phyloP scores from a whole-genome alignment of 2,888 invertebrate genomes.

The Cyclophora punctaria region DNA sequence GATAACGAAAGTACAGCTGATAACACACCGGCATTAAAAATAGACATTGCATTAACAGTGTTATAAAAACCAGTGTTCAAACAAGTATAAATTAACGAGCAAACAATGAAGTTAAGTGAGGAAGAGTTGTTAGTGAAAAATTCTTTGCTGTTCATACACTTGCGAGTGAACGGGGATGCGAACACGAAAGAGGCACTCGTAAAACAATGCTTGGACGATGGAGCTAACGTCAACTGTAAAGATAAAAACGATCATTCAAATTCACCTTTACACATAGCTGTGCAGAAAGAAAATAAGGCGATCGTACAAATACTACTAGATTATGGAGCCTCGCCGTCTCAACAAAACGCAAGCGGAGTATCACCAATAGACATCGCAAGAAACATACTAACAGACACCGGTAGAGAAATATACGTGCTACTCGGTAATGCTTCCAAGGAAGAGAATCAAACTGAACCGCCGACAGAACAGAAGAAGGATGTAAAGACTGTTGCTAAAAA shows the following conservation, averaged over 20 bases:
- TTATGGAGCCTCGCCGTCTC: constrained; percentile 15
- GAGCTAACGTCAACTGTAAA: constrained; percentile 23
- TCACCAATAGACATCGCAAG: constrained; percentile 21
- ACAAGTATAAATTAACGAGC: neutral
- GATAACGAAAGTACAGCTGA: too few relatives aligned
- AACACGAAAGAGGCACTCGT: constrained; percentile 16
- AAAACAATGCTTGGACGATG: constrained; percentile 13
- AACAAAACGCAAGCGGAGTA: constrained; percentile 15
- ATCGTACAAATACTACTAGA: constrained; percentile 17
- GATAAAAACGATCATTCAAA: constrained; percentile 22
- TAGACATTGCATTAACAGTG: too few relatives aligned
- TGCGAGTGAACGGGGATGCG: constrained; percentile 12
- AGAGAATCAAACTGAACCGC: neutral
- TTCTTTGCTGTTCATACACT: constrained; percentile 13
- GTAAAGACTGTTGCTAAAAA: constrained; percentile 1
- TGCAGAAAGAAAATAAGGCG: constrained; percentile 14
- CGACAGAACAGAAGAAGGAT: neutral
- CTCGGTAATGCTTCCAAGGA: constrained; percentile 1
- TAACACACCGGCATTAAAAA: too few relatives aligned
- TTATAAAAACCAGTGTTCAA: too few relatives aligned
- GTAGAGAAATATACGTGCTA: constrained; percentile 5
- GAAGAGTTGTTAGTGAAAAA: constrained; percentile 4
- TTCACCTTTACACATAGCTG: constrained; percentile 24
- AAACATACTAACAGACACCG: constrained; percentile 2
- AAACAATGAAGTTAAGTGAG: neutral